A percentile compares a stretch with the other conserved stretches of the same genome.
These are phyloP conservation scores for Drosophila recens DNA, from an alignment of 2,888 invertebrate species.

Conservation along the genomic window DNA sequence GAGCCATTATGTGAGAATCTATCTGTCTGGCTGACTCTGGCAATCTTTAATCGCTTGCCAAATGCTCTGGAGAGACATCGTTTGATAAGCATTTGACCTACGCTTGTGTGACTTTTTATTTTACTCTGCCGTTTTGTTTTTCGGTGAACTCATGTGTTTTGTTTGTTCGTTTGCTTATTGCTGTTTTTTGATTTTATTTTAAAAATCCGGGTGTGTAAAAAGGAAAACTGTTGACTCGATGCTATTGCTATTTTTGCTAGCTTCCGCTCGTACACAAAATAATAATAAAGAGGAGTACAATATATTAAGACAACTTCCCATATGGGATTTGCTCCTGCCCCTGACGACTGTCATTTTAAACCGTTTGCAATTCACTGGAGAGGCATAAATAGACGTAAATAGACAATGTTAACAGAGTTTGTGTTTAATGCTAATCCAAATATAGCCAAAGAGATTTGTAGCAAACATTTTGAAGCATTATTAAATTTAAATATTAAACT, in stretches of 20 bases:
- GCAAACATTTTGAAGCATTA: too few relatives aligned
- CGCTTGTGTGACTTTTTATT: constrained; percentile 20
- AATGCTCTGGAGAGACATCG: constrained; percentile 71
- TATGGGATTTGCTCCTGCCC: constrained; percentile 53
- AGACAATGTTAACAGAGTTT: constrained; percentile 18
- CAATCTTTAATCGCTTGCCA: constrained; percentile 76
- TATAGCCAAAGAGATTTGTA: not conserved
- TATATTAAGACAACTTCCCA: constrained; percentile 20
- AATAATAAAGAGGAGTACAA: not conserved
- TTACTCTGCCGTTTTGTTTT: constrained; percentile 4
- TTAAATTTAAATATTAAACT: too few relatives aligned
- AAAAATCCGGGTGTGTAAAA: constrained; percentile 17
- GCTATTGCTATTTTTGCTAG: constrained; percentile 42
- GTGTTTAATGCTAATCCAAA: constrained; percentile 8
- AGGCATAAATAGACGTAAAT: constrained; percentile 21
- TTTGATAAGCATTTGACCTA: constrained; percentile 74
- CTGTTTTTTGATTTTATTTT: constrained; percentile 15
- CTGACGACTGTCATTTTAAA: constrained; percentile 10
- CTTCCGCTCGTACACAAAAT: constrained; percentile 53
- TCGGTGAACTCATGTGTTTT: constrained; percentile 11
- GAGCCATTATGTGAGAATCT: constrained; percentile 39
- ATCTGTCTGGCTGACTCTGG: constrained; percentile 35
- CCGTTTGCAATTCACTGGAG: constrained; percentile 24
- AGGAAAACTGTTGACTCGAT: constrained; percentile 61
- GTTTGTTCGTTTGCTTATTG: constrained; percentile 23